Conservation (phyloP, 2,797 vertebrate genomes). For the Gymnothorax javanicus region DNA sequence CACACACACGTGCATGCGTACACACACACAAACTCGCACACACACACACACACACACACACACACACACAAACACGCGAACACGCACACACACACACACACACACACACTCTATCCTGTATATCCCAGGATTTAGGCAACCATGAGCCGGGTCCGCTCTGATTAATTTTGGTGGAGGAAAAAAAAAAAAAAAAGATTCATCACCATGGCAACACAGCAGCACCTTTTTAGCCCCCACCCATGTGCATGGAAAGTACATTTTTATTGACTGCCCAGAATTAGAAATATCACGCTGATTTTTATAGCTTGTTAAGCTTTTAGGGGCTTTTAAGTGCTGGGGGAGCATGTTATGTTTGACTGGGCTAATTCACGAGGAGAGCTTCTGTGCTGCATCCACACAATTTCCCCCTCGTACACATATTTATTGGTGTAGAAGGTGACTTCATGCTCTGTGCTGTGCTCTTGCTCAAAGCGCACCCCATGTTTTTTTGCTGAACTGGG, state of each 20-base stretch:
- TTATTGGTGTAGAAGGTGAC: slow-evolving; percentile 43
- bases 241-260: slow-evolving; percentile 42
- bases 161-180: slow-evolving; percentile 33
- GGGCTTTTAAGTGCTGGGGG: slow-evolving; percentile 50
- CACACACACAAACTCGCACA: too few species aligned
- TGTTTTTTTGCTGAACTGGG: slow-evolving; percentile 62
- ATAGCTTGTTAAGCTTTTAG: slow-evolving; percentile 71
- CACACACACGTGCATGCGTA: too few species aligned
- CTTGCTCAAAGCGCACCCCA: slow-evolving; percentile 59
- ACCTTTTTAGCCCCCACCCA: slow-evolving; percentile 15
- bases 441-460: slow-evolving; percentile 41
- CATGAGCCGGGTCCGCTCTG: background rate
- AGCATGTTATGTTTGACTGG: slow-evolving; percentile 65
- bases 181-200: slow-evolving; percentile 63
- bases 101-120: background rate
- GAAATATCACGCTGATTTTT: slow-evolving; percentile 72
- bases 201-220: slow-evolving; percentile 32
- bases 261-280: slow-evolving; percentile 70
- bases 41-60: too few species aligned
- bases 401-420: slow-evolving; percentile 71
- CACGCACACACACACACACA: too few species aligned
- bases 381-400: slow-evolving; percentile 73
- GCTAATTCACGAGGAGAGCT: slow-evolving; percentile 72
- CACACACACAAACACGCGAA: too few species aligned
- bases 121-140: background rate